Evolutionary conservation across 2,888 invertebrate species (phyloP), one percentile per base, ranked within the genome.

Genomic region (Phyllotreta striolata): DNA sequence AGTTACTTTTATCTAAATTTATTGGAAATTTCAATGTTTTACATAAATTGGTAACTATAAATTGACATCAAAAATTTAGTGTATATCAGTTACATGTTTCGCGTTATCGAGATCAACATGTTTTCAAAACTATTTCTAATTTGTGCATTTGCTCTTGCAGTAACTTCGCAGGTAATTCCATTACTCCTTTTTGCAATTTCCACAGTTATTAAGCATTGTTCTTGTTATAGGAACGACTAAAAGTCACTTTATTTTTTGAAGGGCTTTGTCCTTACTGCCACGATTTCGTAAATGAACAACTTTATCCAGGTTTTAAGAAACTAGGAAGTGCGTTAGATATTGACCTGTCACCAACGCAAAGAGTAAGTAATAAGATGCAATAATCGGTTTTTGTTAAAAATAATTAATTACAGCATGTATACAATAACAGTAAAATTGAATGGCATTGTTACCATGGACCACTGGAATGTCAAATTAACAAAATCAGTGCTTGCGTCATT

Each of bases 401-500:
- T 14, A n/a, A 3, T 10, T 10, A 10, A 10, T 44, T 44, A 44
- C 2, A 13, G 3, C 6, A 3, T 6, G 44, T 10, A 10, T 6
- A 44, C 7, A 44, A 38, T 34, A 34, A 39, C 35, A 65, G 59
- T 5, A 39, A 44, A 40, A 59, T 54, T 41, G 13, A 39, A 47
- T 60, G 62, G 10, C 51, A 13, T 0, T 86, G 86, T 69, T 86
- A 86, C 70, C 85, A 86, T 68, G 85, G 85, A 1, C 66, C 76
- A 0, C 64, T 70, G 0, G 86, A 86, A 74, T 86, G 86, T 71
- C 71, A 73, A 1, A 85, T 84, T 6, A 86, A 86, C 73, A 81
- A 80, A 70, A 78, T 83, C 6, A 85, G 85, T 70, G 82, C 84
- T 1, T 86, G 86, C 67, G 84, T 51, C 6, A 13, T 67, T 1